Conservation (phyloP, 2,113 vertebrate genomes). For the Irena cyanogastra region DNA sequence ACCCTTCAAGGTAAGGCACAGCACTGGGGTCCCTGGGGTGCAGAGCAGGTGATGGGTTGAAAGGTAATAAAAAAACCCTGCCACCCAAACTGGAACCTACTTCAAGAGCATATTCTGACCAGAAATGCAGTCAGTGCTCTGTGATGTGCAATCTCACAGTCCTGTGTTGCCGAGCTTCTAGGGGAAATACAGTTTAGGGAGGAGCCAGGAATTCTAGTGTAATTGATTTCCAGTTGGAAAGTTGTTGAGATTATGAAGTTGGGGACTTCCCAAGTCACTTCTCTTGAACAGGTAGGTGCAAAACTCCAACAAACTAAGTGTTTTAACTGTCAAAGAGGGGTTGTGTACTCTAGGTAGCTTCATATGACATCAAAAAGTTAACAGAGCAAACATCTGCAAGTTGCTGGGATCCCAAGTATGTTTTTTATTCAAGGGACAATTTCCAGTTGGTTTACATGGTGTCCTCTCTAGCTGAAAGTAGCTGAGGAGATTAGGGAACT, state of each 20-base stretch:
- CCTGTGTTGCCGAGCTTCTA: background rate
- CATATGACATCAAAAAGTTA: background rate
- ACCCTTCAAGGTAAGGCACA: conserved; percentile 76
- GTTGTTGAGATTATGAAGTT: background rate
- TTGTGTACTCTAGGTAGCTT: background rate
- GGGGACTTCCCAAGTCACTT: background rate
- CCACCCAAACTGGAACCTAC: background rate
- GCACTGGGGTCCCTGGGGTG: background rate
- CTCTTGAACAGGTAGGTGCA: background rate
- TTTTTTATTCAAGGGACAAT: background rate
- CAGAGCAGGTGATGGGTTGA: background rate
- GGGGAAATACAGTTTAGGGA: background rate
- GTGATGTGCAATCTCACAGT: background rate
- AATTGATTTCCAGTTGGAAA: background rate
- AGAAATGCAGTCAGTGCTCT: background rate
- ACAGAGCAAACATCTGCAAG: background rate
- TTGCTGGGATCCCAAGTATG: background rate
- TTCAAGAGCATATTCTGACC: background rate
- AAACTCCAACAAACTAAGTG: background rate
- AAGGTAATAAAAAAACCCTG: background rate
- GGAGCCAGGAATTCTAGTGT: background rate
- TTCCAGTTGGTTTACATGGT: background rate
- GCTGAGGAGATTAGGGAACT: background rate
- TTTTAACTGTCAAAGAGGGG: background rate
- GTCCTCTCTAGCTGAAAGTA: background rate